Evolutionary conservation across 1,140 invertebrate species (phyloP).

Genomic region (Drosophila miranda): DNA sequence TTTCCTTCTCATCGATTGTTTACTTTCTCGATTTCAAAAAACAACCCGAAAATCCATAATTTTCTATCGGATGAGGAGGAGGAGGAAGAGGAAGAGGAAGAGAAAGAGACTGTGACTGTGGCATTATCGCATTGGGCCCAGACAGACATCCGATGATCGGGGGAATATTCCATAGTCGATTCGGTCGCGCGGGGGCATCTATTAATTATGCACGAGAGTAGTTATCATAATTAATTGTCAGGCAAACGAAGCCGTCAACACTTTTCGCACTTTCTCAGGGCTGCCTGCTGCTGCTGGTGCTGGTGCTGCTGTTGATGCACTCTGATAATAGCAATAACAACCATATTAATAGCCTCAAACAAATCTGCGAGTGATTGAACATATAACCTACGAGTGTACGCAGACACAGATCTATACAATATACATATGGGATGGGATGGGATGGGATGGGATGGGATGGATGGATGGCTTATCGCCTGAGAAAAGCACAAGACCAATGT

Average conservation of each 20-base stretch:
- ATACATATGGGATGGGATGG: not conserved
- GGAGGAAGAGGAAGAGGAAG: too few relatives aligned
- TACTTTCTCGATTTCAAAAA: not conserved
- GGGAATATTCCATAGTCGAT: slow-evolving; percentile 64
- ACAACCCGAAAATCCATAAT: slow-evolving; percentile 5
- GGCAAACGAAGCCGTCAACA: slow-evolving; percentile 43
- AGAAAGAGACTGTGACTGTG: slow-evolving; percentile 8
- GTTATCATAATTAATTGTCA: slow-evolving; percentile 62
- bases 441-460: too few relatives aligned
- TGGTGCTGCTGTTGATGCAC: slow-evolving; percentile 16
- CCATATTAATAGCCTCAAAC: slow-evolving; percentile 44
- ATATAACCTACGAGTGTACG: slow-evolving; percentile 27
- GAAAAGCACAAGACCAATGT: slow-evolving; percentile 46
- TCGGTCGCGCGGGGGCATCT: slow-evolving; percentile 1
- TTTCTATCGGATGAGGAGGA: too few relatives aligned
- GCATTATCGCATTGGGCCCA: slow-evolving; percentile 44
- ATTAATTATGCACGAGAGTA: slow-evolving; percentile 56
- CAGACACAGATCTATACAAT: slow-evolving; percentile 1
- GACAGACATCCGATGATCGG: slow-evolving; percentile 21
- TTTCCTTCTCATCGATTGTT: too few relatives aligned
- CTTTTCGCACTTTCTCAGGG: slow-evolving; percentile 66
- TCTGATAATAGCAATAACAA: slow-evolving; percentile 36
- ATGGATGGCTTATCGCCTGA: slow-evolving; percentile 50
- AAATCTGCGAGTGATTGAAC: slow-evolving; percentile 54
- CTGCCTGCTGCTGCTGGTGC: slow-evolving; percentile 2